phyloP scores from a whole-genome alignment of 2,888 invertebrate genomes.

The Heliconius sara region DNA sequence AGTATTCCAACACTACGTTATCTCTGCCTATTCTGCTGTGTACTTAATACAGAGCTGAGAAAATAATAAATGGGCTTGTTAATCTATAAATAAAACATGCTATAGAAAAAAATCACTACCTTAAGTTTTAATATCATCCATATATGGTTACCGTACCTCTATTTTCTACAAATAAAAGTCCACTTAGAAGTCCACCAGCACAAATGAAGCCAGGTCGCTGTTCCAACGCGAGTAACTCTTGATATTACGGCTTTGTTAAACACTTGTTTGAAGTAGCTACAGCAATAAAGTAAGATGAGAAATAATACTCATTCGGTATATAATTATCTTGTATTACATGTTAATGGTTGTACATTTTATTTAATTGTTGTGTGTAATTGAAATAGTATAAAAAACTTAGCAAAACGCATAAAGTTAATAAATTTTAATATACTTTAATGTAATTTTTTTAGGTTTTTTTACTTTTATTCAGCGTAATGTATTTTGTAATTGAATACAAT shows the following conservation, averaged over 20 bases:
- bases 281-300: slow-evolving; percentile 17
- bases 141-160: background rate
- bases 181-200: slow-evolving; percentile 5
- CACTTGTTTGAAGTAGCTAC: slow-evolving; percentile 14
- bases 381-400: background rate
- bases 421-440: too few species aligned
- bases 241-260: slow-evolving; percentile 33
- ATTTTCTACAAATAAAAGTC: slow-evolving; percentile 23
- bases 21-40: too few species aligned
- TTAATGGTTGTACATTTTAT: background rate
- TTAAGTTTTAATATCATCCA: slow-evolving; percentile 3
- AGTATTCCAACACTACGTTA: too few species aligned
- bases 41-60: background rate
- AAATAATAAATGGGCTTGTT: background rate
- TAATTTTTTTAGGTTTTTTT: too few species aligned
- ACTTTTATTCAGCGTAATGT: too few species aligned
- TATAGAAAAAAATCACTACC: too few species aligned
- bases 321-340: background rate
- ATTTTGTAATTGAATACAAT: too few species aligned
- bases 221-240: slow-evolving; percentile 19
- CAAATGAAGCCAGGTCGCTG: slow-evolving; percentile 12
- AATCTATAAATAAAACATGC: too few species aligned
- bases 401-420: too few species aligned
- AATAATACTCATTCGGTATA: background rate
- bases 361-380: background rate